Evolutionary conservation across 2,888 invertebrate species (phyloP), one percentile per base, ranked within the genome.

Genomic region (Nemotelus nigrinus): DNA sequence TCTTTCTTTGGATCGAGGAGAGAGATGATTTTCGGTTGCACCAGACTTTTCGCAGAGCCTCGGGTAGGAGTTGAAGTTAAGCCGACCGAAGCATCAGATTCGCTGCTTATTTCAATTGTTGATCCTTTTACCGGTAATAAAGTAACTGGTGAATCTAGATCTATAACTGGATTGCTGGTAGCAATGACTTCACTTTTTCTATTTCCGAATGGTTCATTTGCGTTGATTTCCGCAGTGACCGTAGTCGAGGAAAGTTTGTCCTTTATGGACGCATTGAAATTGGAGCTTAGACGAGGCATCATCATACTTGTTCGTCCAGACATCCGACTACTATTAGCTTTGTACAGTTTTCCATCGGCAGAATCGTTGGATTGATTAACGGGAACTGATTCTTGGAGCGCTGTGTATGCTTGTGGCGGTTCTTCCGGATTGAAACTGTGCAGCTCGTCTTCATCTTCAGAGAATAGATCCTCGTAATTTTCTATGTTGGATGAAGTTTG

Each of bases 21-120:
- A 77, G 77, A 10, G 77, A 41, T 79, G 76, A 64, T 81, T 80
- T 0, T 82, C 82, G 5, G 82, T 81, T 83, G 10, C 77, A 82
- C 58, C 83, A 0, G 83, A 79, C 2, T 78, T 78, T 39, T 84
- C 3, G 43, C 8, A 7, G 44, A 0, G 0, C 70, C 70, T 41
- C 43, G 7, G 43, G 45, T 50, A 5, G 58, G 48, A 3, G 67
- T 55, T 39, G 72, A 58, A n/a, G 60, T 44, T 0, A 39, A 57
- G n/a, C 64, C 58, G 6, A 65, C 39, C 3, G 63, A 63, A 1
- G 53, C 43, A 39, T 68, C 75, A 7, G 74, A 75, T 8, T 8
- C 72, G 47, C 75, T 78, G 7, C 68, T 68, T n/a, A 78, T 65
- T 43, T 65, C 48, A 6, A 78, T 74, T 10, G 71, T 47, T 8